A percentile compares a stretch with the other conserved stretches of the same genome.
Conservation (phyloP, 2,888 invertebrate species). For the Actias luna region DNA sequence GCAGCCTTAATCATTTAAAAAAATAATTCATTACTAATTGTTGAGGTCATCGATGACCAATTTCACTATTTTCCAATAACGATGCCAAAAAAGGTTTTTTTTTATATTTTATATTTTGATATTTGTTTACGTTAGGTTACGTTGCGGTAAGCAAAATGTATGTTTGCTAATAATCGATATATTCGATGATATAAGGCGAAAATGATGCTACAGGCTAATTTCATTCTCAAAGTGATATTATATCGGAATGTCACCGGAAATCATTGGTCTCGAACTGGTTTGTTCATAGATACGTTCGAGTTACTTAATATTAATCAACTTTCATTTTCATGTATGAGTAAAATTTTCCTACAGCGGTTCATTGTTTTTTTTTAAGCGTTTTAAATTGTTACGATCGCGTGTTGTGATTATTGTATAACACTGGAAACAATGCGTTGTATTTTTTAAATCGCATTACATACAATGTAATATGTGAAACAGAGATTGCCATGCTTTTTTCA, state of each 20-base stretch:
- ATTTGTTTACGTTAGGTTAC: too few species aligned
- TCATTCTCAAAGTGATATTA: background rate
- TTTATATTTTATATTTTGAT: background rate
- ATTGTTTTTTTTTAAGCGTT: background rate
- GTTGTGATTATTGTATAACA: background rate
- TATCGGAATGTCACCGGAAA: background rate
- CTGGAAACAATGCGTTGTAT: background rate
- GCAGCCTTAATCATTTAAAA: too few species aligned
- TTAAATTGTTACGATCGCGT: background rate
- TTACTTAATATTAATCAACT: conserved; percentile 14
- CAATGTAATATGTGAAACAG: background rate
- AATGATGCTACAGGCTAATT: background rate
- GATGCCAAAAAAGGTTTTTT: background rate
- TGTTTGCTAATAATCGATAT: background rate
- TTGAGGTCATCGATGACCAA: too few species aligned
- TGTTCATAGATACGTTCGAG: background rate
- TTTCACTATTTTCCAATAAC: too few species aligned
- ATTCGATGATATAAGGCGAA: background rate
- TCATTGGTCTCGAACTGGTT: conserved; percentile 3
- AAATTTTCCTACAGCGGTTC: conserved; percentile 10
- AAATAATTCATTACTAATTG: too few species aligned
- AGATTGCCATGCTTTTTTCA: background rate
- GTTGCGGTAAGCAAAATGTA: background rate
- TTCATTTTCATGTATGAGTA: conserved; percentile 14
- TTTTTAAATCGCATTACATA: background rate